phyloP scores from a whole-genome alignment of 2,888 invertebrate genomes.

The Chrysolina haemoptera region DNA sequence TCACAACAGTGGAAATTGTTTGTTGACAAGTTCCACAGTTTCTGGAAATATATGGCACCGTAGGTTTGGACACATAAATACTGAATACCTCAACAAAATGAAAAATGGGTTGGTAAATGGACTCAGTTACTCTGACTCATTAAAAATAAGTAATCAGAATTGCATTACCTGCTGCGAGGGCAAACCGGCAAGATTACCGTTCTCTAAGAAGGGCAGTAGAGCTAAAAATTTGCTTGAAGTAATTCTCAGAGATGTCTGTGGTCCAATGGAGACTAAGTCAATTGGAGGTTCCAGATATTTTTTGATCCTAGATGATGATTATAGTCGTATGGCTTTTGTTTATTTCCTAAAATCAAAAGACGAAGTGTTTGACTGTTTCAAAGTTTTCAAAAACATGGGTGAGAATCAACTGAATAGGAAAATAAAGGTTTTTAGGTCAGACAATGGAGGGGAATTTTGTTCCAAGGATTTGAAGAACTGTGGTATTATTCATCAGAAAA shows the following conservation, averaged over 20 bases:
- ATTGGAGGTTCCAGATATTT: slow-evolving; percentile 30
- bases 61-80: slow-evolving; percentile 41
- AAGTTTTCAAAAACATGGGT: slow-evolving; percentile 41
- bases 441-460: slow-evolving; percentile 45
- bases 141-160: slow-evolving; percentile 11
- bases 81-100: slow-evolving; percentile 34
- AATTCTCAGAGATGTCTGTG: slow-evolving; percentile 31
- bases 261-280: slow-evolving; percentile 24
- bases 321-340: slow-evolving; percentile 15
- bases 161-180: slow-evolving; percentile 30
- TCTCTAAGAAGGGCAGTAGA: slow-evolving; percentile 42
- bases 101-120: slow-evolving; percentile 24
- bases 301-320: slow-evolving; percentile 46
- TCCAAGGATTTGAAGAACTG: neutral
- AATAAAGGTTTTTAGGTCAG: slow-evolving; percentile 41
- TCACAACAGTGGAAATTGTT: slow-evolving; percentile 34
- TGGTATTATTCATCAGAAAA: slow-evolving; percentile 28
- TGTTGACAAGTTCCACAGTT: slow-evolving; percentile 2
- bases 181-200: slow-evolving; percentile 52
- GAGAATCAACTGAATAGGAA: slow-evolving; percentile 43
- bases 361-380: slow-evolving; percentile 28
- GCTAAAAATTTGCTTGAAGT: slow-evolving; percentile 29
- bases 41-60: slow-evolving; percentile 36
- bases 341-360: slow-evolving; percentile 30
- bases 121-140: neutral